Base-by-base conservation (phyloP, 2,888 invertebrate species). In the Machimus atricapillus region DNA sequence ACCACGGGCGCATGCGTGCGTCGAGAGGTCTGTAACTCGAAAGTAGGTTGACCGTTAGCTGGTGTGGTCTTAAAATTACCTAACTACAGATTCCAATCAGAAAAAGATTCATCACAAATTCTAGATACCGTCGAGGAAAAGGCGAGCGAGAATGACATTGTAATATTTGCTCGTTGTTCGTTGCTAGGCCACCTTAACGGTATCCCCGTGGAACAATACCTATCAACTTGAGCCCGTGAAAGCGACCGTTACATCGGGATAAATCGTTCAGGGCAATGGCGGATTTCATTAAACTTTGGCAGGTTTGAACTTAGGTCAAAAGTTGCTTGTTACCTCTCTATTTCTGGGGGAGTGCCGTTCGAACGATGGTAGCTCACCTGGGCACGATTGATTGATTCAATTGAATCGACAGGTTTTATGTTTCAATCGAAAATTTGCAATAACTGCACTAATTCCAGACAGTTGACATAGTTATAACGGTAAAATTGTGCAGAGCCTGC, bases 31-130 rank as follows among this genome's bases (percentile, higher is more conserved):
- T 85, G 43, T 58, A 73, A 40, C 52, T 74, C 31, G 74, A 85
- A 85, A 85, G 85, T 85, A 85, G 85, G 85, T 85, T 85, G 85
- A 85, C 85, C 85, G 85, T 85, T 85, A 85, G 73, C 31, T 85
- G 85, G 85, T 74, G 85, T 74, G 85, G 85, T 85, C 85, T 85
- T 56, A 43, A 85, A 83, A 43, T 74, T 85, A 73, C 85, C 52
- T 74, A 74, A 85, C 43, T 74, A 43, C 34, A 52, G 85, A 85
- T 85, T 74, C 43, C 58, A 85, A 85, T 73, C 40, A 85, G 46
- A 85, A 83, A 66, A 85, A 73, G 85, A 85, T 85, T 74, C 74
- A 85, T 85, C 85, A 74, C 16, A 56, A 40, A 23, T 82, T 82
- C 82, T 82, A 34, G 58, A 82, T 82, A 82, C 82, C 34, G 16